Conservation (phyloP, 2,888 invertebrate species). For the Heliconius erato region DNA sequence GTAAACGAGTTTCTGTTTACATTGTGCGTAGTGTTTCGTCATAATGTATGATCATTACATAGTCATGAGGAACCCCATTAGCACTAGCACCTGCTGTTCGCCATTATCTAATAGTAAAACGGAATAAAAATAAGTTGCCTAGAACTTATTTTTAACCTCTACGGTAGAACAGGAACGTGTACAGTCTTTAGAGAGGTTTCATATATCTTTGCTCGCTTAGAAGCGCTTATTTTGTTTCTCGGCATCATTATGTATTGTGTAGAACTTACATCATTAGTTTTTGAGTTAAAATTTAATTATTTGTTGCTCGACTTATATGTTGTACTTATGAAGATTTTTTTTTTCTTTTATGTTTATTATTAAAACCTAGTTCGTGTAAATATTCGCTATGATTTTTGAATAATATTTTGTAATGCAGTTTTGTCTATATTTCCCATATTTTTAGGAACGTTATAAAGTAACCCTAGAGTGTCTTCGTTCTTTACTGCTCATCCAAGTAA, state of each 20-base stretch:
- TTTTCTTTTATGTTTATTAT: neutral
- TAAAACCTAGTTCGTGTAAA: neutral
- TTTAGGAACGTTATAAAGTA: too few species aligned
- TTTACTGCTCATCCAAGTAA: neutral
- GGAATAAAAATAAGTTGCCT: neutral
- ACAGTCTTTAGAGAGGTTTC: constrained; percentile 1
- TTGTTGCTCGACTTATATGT: neutral
- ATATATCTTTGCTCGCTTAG: neutral
- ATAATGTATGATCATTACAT: constrained; percentile 32
- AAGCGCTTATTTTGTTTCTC: constrained; percentile 2
- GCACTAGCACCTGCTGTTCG: constrained; percentile 29
- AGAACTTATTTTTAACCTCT: constrained; percentile 4
- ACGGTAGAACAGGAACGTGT: neutral
- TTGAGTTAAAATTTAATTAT: neutral
- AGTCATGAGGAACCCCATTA: constrained; percentile 33
- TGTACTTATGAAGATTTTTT: neutral
- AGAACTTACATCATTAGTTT: neutral
- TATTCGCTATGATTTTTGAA: too few species aligned
- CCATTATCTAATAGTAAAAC: constrained; percentile 29
- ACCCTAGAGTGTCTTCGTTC: too few species aligned
- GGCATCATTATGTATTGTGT: neutral
- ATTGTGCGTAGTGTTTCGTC: constrained; percentile 28
- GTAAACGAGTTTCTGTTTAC: constrained; percentile 32
- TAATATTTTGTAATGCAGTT: too few species aligned
- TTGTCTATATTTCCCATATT: too few species aligned